Evolutionary conservation across 1,140 invertebrate genomes (phyloP), one percentile per base, ranked within the genome.

Genomic region (Scaptomyza hsui): DNA sequence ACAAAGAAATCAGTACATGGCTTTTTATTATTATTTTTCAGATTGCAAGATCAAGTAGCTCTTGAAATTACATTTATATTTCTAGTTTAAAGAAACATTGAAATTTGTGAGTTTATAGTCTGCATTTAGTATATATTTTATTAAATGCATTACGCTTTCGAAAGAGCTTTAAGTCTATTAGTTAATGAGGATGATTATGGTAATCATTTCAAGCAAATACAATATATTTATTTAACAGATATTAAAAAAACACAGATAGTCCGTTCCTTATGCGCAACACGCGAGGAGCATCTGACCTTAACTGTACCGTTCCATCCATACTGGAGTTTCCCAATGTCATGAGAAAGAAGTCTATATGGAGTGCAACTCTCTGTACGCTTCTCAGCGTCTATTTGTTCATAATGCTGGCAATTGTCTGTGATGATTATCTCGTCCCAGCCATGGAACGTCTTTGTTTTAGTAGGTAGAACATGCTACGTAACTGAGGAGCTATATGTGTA

Each of bases 381-480:
- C 96, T 91, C 9, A 95, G 95, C 1, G 92, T 96, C 55, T 98
- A 97, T 92, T 94, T 97, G 69, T 97, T 96, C 89, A 93, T 96
- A 48, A 93, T 95, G 13, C 92, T 97, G 83, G 96, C 96, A 1
- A 93, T 96, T 76, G 95, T 97, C 32, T 97, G 96, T 90, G 96
- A 97, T 91, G 95, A 96, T 83, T 97, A 96, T 92, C 96, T 97
- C 82, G 95, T 97, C 72, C 96, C 96, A 53, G 95, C 95, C 13
- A 95, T 97, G 78, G 96, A 97, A 91, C 94, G 94, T 78, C 94
- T 97, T 89, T 97, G 96, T 88, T 94, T 95, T 92, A 94, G 96
- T 97, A 93, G 94, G 94, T 92, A 55, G 12, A 1, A 2, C 10
- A 37, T n/a, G 1, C 3, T 4, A 32, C 9, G 24, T 24, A 24